Evolutionary conservation across 1,140 invertebrate species (phyloP), one percentile per base, ranked within the genome.

Genomic region (Tribolium madens): DNA sequence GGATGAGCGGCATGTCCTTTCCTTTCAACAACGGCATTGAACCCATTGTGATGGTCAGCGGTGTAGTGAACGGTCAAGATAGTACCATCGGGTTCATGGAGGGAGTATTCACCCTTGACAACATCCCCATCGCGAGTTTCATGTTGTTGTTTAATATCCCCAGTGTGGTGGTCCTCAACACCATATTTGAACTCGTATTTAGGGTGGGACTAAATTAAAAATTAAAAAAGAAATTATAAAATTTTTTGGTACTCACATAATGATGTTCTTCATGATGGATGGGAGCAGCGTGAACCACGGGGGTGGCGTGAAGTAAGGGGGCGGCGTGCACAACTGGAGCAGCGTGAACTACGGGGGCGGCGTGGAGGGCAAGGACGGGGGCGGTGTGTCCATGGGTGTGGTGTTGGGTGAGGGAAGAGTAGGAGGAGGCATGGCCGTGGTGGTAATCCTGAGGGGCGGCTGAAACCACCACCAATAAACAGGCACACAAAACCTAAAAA

Each of bases 131-230:
- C 89, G 36, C 90, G 85, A 14, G 88, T 86, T 80, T 91, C 91
- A 52, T 88, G 86, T 79, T 91, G 90, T 0, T 89, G 87, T 78
- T 92, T 91, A 79, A 88, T 88, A 82, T 91, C 91, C 26, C 90
- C 90, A 7, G 91, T 92, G 64, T 88, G 83, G 15, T 88, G 88
- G 78, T 91, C 90, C 77, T 89, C 88, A 12, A 91, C 89, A 0
- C 90, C 90, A 78, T 91, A 92, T 79, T 90, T 90, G 83, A 91
- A 91, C 78, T 87, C 86, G 84, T 91, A 92, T 79, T 86, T 86
- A 14, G 88, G 88, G 75, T 88, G 86, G 13, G 87, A 87, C 73
- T 86, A 48, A 47, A 46, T n/a, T 26, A 6, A 60, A 7, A 60
- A 9, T 18, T 31, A 60, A 26, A 26, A 26, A 26, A 26, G 6